Percentiles rank a stretch among this genome's conserved stretches.
These are phyloP conservation scores for Diachrysia chrysitis DNA, from an alignment of 2,888 invertebrate genomes.

Conservation along the genomic window DNA sequence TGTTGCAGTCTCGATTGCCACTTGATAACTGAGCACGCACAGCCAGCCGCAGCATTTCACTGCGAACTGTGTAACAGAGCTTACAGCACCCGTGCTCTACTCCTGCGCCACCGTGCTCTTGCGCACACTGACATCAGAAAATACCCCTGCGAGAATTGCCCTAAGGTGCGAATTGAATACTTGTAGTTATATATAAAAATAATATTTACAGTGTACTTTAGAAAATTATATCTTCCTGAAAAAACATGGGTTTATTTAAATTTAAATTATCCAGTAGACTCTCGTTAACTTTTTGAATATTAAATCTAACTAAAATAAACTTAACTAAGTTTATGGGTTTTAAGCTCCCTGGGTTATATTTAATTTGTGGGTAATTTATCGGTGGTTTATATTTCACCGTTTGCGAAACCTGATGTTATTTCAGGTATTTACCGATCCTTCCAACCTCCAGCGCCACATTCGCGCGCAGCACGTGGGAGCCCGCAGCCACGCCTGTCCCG, in stretches of 20 bases:
- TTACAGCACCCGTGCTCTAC: conserved; percentile 94
- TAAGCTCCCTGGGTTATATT: conserved; percentile 44
- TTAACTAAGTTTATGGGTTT: conserved; percentile 28
- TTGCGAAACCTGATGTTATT: conserved; percentile 89
- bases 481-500: conserved; percentile 98
- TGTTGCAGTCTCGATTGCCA: conserved; percentile 95
- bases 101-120: conserved; percentile 94
- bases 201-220: conserved; percentile 21
- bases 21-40: conserved; percentile 93
- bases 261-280: conserved; percentile 4
- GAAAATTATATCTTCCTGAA: conserved; percentile 36
- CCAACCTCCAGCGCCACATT: conserved; percentile 98
- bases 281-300: conserved; percentile 22
- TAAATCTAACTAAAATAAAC: conserved; percentile 5
- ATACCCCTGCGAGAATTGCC: conserved; percentile 97
- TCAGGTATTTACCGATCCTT: conserved; percentile 98
- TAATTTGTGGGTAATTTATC: conserved; percentile 49
- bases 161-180: conserved; percentile 90
- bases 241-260: conserved; percentile 51
- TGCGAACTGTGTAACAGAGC: conserved; percentile 96
- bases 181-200: conserved; percentile 33
- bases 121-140: conserved; percentile 95
- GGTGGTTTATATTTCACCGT: conserved; percentile 67
- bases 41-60: conserved; percentile 93
- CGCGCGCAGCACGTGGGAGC: conserved; percentile 98